phyloP scores from a whole-genome alignment of 2,113 vertebrate species.

The Oreocharis arfaki region DNA sequence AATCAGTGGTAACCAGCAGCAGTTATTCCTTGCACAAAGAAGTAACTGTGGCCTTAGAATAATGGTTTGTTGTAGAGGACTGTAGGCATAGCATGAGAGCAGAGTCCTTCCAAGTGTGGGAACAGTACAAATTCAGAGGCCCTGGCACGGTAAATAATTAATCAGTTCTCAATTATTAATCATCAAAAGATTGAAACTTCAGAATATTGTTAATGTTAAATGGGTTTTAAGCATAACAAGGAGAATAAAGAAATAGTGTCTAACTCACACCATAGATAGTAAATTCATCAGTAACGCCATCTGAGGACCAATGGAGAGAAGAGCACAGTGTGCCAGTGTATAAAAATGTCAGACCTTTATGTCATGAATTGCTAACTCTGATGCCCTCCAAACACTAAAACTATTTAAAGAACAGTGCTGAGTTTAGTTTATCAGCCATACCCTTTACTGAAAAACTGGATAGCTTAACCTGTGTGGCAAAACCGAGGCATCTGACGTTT shows the following conservation, averaged over 20 bases:
- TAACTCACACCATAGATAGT: neutral
- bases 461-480: neutral
- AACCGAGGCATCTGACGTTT: neutral
- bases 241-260: neutral
- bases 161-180: constrained; percentile 31
- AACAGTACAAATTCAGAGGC: neutral
- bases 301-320: neutral
- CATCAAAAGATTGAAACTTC: neutral
- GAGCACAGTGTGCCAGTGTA: neutral
- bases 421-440: neutral
- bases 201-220: neutral
- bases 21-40: neutral
- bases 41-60: neutral
- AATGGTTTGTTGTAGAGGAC: neutral
- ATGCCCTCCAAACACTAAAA: neutral
- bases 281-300: neutral
- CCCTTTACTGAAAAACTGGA: neutral
- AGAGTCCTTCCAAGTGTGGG: neutral
- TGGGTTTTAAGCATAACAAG: neutral
- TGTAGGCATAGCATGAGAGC: neutral
- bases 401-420: neutral
- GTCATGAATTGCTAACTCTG: neutral
- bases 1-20: neutral
- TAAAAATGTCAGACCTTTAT: neutral
- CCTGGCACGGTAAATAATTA: neutral